These are phyloP conservation scores for Poeciliopsis gracilis DNA, from an alignment of 2,797 vertebrate genomes.

Conservation along the genomic window DNA sequence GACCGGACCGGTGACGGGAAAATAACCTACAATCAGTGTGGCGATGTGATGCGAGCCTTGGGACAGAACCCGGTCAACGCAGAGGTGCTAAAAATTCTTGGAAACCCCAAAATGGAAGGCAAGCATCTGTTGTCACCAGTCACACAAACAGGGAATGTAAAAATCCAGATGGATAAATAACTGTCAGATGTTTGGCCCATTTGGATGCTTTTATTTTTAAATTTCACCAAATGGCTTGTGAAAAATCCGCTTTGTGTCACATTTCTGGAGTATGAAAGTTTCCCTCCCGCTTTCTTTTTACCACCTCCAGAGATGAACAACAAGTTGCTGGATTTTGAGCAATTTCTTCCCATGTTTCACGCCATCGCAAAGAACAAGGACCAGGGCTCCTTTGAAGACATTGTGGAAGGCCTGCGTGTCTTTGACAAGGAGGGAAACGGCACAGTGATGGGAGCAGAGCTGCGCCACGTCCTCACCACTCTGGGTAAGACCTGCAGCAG, in stretches of 20 bases:
- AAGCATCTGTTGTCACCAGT: not conserved
- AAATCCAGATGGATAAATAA: not conserved
- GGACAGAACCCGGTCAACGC: conserved; percentile 94
- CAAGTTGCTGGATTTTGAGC: conserved; percentile 92
- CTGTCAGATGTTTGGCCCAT: not conserved
- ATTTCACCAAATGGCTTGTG: not conserved
- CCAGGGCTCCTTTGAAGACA: conserved; percentile 92
- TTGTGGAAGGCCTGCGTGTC: conserved; percentile 90
- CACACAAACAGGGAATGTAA: not conserved
- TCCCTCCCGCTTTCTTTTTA: not conserved
- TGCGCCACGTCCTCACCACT: conserved; percentile 93
- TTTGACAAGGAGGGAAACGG: conserved; percentile 97
- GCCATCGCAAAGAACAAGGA: conserved; percentile 94
- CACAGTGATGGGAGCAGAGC: conserved; percentile 92
- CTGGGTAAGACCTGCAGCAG: conserved; percentile 79
- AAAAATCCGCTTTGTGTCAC: not conserved
- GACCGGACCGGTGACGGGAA: conserved; percentile 92
- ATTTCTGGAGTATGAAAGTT: not conserved
- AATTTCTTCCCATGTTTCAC: conserved; percentile 94
- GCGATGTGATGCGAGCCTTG: conserved; percentile 91
- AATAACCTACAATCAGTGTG: conserved; percentile 92
- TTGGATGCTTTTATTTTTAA: not conserved
- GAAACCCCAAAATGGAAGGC: conserved; percentile 92
- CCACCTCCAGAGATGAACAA: conserved; percentile 86
- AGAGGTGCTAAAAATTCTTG: conserved; percentile 92